Base-by-base conservation (phyloP, 30 jellyfish, hydroid and myxozoan species). In the Cassiopea xamachana region DNA sequence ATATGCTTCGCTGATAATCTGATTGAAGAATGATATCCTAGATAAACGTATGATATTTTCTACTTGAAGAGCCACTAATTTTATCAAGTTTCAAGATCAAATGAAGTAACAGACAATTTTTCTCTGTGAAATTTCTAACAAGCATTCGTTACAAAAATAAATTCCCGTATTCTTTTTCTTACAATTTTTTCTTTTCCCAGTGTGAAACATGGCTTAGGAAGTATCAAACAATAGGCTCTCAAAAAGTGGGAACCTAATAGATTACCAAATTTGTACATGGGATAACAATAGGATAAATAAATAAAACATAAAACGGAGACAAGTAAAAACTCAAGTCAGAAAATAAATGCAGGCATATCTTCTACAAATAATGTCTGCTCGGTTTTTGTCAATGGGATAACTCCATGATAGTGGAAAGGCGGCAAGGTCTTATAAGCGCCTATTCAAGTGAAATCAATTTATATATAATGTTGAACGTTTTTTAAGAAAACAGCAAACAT, bases 341-440 rank as follows among this genome's bases (percentile, higher is more conserved):
- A 17, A 64, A 4, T 5, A 13, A 27, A 17, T 17, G 74, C 27
- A 4, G 5, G 74, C 43, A 9, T 27, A 27, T 4, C 74, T 9
- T 0, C 15, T 64, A 13, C 55, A 71, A 71, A 71, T n/a, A 71
- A 6, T 18, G 80, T 71, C 80, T 71, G 80, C 27, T 71, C 80
- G 80, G 50, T 43, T 71, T 8, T 4, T n/a, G 39, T 71, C 80
- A 71, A 71, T 71, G 80, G 50, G 80, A 71, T 71, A 71, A 27
- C 7, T 71, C 43, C 2, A 2, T 64, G 43, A 27, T 27, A 17
- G 74, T 64, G 74, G 27, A 13, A 64, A 4, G 74, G 74, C 74
- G 74, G 74, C 74, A 14, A 17, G 0, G 43, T 2, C 15, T 64
- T 5, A 1, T 0, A 64, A 9, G 74, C 74, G 74, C 43, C 27